Base-by-base conservation (phyloP, 2,113 vertebrate genomes). In the Platysteira castanea region DNA sequence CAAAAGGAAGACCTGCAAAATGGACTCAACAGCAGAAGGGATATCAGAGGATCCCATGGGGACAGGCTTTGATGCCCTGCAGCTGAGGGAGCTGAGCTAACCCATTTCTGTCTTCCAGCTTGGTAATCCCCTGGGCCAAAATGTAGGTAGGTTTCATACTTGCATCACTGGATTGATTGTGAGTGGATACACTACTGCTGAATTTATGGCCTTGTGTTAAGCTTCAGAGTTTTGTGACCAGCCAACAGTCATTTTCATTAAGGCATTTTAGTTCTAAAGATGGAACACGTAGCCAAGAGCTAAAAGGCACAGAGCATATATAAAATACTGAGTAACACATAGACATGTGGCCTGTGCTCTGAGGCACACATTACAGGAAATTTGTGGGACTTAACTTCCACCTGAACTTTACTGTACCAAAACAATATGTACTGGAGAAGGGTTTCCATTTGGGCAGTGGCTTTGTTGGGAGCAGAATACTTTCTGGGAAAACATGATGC, bases 341-440 rank as follows among this genome's bases (percentile, higher is more conserved):
- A 31, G 85, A 35, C 20, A 2, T 13, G 53, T 39, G 61, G 39
- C 37, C 19, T 41, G 17, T 50, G 71, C 22, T 11, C 41, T 10
- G 7, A 42, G 37, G 59, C 28, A 4, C 59, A 15, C 23, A 3
- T 5, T 41, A 31, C 33, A 74, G 54, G 44, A 39, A 12, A 18
- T 44, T 13, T 49, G 44, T 41, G 23, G 19, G 44, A 80, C 41
- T 39, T 21, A 35, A 10, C 13, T 41, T 53, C 15, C 10, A n/a
- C 1, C 2, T 61, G 57, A 60, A 27, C 23, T n/a, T 65, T 7
- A 10, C 39, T 23, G 7, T 53, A 42, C n/a, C 27, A 41, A 70
- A 64, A 26, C 10, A 30, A 2, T 9, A 13, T 0, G 0, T 53
- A 24, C 27, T 44, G 64, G 31, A 42, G 31, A 54, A 70, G 4